Percentiles rank a stretch among this genome's conserved stretches.
Conservation (phyloP, 2,888 invertebrate genomes). For the Lepidonotus clava region DNA sequence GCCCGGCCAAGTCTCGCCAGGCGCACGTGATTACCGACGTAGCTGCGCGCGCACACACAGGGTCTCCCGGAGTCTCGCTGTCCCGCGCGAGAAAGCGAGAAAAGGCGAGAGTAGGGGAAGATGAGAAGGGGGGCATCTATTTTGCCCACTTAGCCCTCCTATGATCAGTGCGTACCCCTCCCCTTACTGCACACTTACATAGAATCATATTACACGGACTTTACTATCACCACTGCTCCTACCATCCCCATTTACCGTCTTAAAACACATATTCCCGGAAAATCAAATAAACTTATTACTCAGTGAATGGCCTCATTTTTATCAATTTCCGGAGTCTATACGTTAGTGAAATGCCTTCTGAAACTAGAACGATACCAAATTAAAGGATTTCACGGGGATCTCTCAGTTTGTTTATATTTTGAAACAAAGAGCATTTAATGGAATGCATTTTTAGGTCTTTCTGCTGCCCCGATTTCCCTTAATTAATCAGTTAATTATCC, state of each 20-base stretch:
- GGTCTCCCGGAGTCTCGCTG: neutral
- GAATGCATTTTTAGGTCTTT: neutral
- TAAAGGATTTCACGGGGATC: too few relatives aligned
- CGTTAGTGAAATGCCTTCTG: too few relatives aligned
- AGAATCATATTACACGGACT: too few relatives aligned
- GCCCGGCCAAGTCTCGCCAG: neutral
- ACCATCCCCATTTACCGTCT: too few relatives aligned
- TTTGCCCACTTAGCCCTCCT: neutral
- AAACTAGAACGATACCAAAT: too few relatives aligned
- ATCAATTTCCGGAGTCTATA: too few relatives aligned
- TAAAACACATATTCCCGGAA: too few relatives aligned
- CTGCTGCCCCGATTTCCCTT: neutral
- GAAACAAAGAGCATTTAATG: neutral
- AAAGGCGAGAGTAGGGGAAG: neutral
- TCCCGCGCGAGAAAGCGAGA: neutral
- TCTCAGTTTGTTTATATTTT: constrained; percentile 13
- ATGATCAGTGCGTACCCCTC: too few relatives aligned
- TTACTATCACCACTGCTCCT: too few relatives aligned
- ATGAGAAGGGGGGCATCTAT: neutral
- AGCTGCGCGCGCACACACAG: neutral
- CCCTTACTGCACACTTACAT: too few relatives aligned
- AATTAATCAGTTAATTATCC: neutral
- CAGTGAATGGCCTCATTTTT: too few relatives aligned
- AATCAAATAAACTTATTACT: too few relatives aligned
- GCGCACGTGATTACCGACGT: neutral